Percentiles rank a stretch among this genome's conserved stretches.
Evolutionary conservation across 2,113 vertebrate genomes (phyloP).

Genomic region (Gnathonemus echidnorhynchus): DNA sequence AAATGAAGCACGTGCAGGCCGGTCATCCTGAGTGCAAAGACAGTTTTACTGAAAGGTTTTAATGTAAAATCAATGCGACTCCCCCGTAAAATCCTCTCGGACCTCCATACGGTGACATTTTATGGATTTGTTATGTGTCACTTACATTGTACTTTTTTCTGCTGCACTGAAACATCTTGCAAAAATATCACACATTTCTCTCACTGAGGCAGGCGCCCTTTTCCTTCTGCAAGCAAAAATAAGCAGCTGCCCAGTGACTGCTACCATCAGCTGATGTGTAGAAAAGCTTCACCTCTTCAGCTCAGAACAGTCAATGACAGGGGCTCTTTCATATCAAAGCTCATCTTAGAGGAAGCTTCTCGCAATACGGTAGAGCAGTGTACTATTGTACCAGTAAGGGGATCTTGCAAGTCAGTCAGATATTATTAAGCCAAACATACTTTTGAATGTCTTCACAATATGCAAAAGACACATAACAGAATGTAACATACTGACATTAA

Average conservation of each 20-base stretch:
- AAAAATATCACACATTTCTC: background rate
- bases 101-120: slow-evolving; percentile 26
- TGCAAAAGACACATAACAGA: background rate
- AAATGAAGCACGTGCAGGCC: background rate
- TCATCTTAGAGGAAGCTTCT: background rate
- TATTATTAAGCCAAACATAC: background rate
- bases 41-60: slow-evolving; percentile 26
- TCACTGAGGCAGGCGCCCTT: background rate
- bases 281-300: background rate
- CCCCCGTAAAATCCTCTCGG: slow-evolving; percentile 5
- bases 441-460: background rate
- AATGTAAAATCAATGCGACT: slow-evolving; percentile 37
- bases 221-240: background rate
- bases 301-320: background rate
- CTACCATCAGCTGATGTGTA: background rate
- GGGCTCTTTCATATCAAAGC: background rate
- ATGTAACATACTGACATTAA: background rate
- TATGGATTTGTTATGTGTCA: slow-evolving; percentile 37
- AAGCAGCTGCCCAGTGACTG: background rate
- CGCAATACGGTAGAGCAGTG: background rate
- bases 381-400: background rate
- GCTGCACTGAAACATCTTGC: background rate
- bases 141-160: slow-evolving; percentile 25
- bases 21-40: background rate
- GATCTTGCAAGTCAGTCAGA: background rate